Percentiles rank a stretch among this genome's conserved stretches.
These are phyloP conservation scores for Drosophila santomea DNA, from an alignment of 1,140 invertebrate species.

Conservation along the genomic window DNA sequence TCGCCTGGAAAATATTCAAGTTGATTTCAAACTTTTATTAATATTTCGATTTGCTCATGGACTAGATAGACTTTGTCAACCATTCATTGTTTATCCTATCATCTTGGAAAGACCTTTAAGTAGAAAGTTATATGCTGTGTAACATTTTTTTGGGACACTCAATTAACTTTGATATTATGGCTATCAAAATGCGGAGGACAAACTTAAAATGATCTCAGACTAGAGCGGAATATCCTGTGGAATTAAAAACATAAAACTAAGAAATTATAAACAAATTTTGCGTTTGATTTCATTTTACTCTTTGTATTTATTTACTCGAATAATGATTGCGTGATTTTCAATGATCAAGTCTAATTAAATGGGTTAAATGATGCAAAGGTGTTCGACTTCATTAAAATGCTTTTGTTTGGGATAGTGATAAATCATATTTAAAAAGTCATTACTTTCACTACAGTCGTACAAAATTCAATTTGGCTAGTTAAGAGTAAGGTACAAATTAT, in stretches of 20 bases:
- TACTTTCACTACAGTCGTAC: constrained; percentile 61
- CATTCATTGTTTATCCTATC: constrained; percentile 15
- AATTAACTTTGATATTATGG: too few relatives aligned
- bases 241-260: constrained; percentile 13
- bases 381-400: constrained; percentile 48
- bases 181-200: neutral
- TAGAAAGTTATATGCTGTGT: neutral
- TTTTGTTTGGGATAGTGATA: constrained; percentile 19
- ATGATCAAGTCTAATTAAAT: constrained; percentile 47
- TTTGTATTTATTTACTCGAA: constrained; percentile 66
- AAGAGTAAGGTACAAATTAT: constrained; percentile 54
- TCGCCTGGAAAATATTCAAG: constrained; percentile 17
- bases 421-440: constrained; percentile 48
- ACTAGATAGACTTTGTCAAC: constrained; percentile 52
- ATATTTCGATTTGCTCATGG: constrained; percentile 34
- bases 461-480: constrained; percentile 77
- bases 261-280: constrained; percentile 41
- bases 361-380: constrained; percentile 34
- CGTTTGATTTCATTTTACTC: constrained; percentile 46
- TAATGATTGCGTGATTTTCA: constrained; percentile 54
- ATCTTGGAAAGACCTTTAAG: constrained; percentile 14
- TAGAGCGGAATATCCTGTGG: constrained; percentile 17
- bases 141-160: constrained; percentile 7
- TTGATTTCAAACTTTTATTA: constrained; percentile 36
- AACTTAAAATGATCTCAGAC: constrained; percentile 2